phyloP scores from a whole-genome alignment of 2,113 vertebrate genomes.

The Ceuthmochares aereus region DNA sequence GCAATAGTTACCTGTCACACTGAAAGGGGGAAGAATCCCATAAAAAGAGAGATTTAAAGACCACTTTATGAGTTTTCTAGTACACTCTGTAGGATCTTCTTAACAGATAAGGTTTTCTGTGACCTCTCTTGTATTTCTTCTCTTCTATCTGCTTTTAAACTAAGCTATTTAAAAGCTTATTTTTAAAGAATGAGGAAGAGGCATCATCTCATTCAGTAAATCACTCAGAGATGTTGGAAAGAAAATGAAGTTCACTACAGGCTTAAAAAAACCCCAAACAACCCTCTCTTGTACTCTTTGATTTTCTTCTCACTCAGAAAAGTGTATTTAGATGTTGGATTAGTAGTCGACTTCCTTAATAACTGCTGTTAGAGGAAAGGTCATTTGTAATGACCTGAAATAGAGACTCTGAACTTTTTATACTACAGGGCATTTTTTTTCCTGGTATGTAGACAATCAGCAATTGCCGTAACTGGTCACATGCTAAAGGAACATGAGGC shows the following conservation, averaged over 20 bases:
- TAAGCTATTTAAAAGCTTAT: neutral
- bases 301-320: conserved; percentile 26
- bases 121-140: neutral
- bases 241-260: neutral
- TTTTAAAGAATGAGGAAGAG: neutral
- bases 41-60: too few relatives aligned
- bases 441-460: conserved; percentile 57
- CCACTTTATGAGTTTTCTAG: too few relatives aligned
- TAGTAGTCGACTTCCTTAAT: neutral
- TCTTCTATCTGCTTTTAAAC: neutral
- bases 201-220: neutral
- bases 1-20: too few relatives aligned
- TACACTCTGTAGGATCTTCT: neutral
- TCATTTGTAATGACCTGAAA: conserved; percentile 42
- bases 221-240: neutral
- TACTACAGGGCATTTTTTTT: conserved; percentile 20
- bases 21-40: too few relatives aligned
- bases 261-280: neutral
- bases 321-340: neutral
- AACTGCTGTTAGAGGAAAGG: conserved; percentile 22
- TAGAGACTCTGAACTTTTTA: conserved; percentile 37
- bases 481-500: conserved; percentile 55
- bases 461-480: conserved; percentile 58
- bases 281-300: neutral
- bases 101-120: neutral